Conservation (phyloP, 2,888 invertebrate species). For the Callyntrura guangdongensis region DNA sequence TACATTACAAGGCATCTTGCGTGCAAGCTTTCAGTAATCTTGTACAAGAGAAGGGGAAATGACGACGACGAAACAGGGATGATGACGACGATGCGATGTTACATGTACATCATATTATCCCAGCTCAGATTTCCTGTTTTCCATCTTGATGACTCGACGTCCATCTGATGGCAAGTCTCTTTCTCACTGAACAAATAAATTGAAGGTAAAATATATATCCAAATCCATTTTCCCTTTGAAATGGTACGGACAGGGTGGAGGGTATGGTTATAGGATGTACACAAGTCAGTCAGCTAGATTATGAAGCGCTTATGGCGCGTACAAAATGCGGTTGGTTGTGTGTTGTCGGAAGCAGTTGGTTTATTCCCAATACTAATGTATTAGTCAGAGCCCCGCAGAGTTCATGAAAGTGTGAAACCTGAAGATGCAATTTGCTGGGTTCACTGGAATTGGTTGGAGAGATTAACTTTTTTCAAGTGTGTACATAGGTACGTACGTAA, state of each 20-base stretch:
- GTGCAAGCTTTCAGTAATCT: constrained; percentile 33
- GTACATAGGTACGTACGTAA: constrained; percentile 28
- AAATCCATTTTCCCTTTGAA: constrained; percentile 10
- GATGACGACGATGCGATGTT: background rate
- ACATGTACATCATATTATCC: constrained; percentile 18
- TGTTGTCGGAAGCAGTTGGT: constrained; percentile 37
- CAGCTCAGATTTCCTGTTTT: constrained; percentile 59
- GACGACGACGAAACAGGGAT: background rate
- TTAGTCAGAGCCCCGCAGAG: constrained; percentile 25
- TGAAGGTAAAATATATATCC: constrained; percentile 58
- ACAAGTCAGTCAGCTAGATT: constrained; percentile 41
- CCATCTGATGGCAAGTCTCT: constrained; percentile 29
- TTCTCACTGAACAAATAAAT: constrained; percentile 53
- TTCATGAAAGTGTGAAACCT: constrained; percentile 69
- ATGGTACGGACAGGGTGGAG: background rate
- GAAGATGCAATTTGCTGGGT: constrained; percentile 72
- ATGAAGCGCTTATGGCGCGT: constrained; percentile 50
- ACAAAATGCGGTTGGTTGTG: constrained; percentile 22
- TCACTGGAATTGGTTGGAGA: constrained; percentile 14
- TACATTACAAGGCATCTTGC: background rate
- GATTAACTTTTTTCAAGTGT: constrained; percentile 63
- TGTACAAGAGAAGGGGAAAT: constrained; percentile 28
- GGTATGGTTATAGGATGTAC: constrained; percentile 45
- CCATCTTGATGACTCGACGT: constrained; percentile 45
- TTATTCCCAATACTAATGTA: constrained; percentile 45